phyloP scores from a whole-genome alignment of 2,888 invertebrate species.

The Drosophila monieri region DNA sequence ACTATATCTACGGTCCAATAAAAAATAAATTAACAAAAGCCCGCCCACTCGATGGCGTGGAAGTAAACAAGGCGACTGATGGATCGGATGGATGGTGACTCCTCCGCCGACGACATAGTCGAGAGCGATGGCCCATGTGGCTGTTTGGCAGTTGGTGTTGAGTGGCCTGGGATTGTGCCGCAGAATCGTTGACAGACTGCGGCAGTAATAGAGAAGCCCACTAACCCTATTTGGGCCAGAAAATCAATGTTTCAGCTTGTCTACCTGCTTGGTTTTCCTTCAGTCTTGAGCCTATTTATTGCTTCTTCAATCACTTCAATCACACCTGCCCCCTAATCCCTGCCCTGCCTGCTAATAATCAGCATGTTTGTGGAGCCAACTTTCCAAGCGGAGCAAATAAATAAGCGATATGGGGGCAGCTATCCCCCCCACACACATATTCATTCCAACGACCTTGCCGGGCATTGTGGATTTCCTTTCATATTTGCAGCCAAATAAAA shows the following conservation, averaged over 20 bases:
- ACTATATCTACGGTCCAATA: slow-evolving; percentile 46
- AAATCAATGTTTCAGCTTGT: slow-evolving; percentile 72
- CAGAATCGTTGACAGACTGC: slow-evolving; percentile 47
- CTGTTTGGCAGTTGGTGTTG: slow-evolving; percentile 8
- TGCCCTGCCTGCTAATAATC: not conserved
- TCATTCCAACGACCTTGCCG: slow-evolving; percentile 61
- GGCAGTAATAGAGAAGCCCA: slow-evolving; percentile 38
- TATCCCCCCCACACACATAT: slow-evolving; percentile 18
- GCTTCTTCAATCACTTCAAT: too few relatives aligned
- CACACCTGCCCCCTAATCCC: not conserved
- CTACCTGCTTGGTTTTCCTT: too few relatives aligned
- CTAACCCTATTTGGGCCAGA: slow-evolving; percentile 49
- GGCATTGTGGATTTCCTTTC: slow-evolving; percentile 52
- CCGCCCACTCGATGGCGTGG: slow-evolving; percentile 36
- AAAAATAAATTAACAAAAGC: slow-evolving; percentile 62
- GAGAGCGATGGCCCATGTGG: slow-evolving; percentile 48
- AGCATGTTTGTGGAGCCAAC: slow-evolving; percentile 16
- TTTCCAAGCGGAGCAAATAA: slow-evolving; percentile 20
- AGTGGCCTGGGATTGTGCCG: slow-evolving; percentile 15
- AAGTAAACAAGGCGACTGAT: slow-evolving; percentile 65
- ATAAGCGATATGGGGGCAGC: slow-evolving; percentile 11
- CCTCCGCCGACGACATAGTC: slow-evolving; percentile 59
- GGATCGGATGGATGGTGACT: slow-evolving; percentile 59
- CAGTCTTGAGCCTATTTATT: too few relatives aligned
- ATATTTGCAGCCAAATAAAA: slow-evolving; percentile 50